Conservation (phyloP, 1,140 invertebrate genomes). For the Rhopalosiphum padi region DNA sequence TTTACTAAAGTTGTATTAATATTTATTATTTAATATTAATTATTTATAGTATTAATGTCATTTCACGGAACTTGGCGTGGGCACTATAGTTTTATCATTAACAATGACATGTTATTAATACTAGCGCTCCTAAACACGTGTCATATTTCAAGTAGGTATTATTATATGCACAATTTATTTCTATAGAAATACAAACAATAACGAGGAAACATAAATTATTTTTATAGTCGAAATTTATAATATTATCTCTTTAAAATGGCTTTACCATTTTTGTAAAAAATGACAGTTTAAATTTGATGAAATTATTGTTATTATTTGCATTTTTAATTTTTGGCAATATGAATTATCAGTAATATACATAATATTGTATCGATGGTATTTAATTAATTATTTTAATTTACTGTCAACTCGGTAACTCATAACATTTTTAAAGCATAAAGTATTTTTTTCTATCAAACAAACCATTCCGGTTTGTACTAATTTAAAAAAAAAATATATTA, state of each 20-base stretch:
- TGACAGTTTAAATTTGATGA: neutral
- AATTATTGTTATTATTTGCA: neutral
- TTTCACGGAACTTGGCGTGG: neutral
- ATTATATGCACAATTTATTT: neutral
- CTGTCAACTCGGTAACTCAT: neutral
- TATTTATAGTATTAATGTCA: neutral
- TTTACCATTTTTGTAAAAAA: neutral
- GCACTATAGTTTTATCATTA: neutral
- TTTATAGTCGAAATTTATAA: neutral
- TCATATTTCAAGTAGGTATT: conserved; percentile 9
- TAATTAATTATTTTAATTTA: neutral
- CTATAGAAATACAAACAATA: neutral
- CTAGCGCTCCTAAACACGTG: neutral
- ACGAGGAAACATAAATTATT: conserved; percentile 2
- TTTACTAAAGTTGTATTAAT: neutral
- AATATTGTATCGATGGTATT: neutral
- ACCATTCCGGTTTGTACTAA: neutral
- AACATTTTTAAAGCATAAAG: neutral
- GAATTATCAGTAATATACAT: neutral
- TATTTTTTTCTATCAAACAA: neutral
- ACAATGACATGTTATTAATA: conserved; percentile 3
- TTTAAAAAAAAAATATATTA: neutral
- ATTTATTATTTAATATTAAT: neutral
- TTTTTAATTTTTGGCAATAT: neutral
- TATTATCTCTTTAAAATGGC: neutral